These are phyloP conservation scores for Plutomurus gul DNA, from an alignment of 1,140 invertebrate genomes.

Conservation along the genomic window DNA sequence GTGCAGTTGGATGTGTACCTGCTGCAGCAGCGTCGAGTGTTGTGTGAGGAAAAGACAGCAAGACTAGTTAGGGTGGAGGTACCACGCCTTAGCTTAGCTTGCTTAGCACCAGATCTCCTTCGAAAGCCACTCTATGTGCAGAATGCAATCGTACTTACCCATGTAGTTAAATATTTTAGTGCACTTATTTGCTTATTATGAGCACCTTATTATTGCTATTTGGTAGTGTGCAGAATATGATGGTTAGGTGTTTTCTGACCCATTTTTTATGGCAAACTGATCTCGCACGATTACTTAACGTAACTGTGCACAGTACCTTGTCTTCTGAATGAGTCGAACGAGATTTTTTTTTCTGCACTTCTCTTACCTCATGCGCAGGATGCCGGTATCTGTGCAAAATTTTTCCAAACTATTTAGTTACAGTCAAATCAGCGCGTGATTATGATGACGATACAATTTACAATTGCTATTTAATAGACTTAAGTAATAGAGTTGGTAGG, in stretches of 20 bases:
- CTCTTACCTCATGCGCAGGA: not conserved
- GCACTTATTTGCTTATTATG: not conserved
- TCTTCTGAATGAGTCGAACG: conserved; percentile 9
- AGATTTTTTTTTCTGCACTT: conserved; percentile 1
- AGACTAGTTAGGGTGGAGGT: conserved; percentile 30
- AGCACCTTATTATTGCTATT: not conserved
- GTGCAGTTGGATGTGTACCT: not conserved
- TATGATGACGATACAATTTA: conserved; percentile 5
- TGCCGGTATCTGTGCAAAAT: conserved; percentile 29
- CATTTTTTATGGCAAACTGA: conserved; percentile 43
- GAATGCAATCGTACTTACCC: not conserved
- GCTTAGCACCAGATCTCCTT: conserved; percentile 38
- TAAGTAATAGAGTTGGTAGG: not conserved
- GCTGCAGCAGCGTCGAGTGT: not conserved
- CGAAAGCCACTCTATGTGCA: not conserved
- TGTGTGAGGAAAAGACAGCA: not conserved
- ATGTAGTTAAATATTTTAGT: not conserved
- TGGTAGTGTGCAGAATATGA: conserved; percentile 4
- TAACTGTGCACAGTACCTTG: conserved; percentile 3
- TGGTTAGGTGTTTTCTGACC: conserved; percentile 38
- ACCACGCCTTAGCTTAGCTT: conserved; percentile 46
- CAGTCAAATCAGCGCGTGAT: not conserved
- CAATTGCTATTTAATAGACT: not conserved
- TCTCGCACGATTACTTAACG: conserved; percentile 39
- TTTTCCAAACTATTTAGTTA: not conserved